phyloP scores from a whole-genome alignment of 2,797 vertebrate species.

The Setipinna tenuifilis region DNA sequence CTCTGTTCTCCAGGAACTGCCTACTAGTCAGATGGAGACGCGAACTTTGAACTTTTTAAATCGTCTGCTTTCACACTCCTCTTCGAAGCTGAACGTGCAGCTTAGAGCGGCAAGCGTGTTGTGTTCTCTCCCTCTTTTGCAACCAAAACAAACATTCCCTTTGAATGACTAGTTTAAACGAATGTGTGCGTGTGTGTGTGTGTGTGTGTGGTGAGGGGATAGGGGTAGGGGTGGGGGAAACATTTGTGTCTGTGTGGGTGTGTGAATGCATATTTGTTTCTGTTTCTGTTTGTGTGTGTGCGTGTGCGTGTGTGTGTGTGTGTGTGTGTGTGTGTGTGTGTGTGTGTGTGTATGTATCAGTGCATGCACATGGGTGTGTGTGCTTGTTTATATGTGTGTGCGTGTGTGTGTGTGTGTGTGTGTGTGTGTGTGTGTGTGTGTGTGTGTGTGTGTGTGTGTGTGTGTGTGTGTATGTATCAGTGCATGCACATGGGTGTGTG shows the following conservation, averaged over 20 bases:
- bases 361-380: neutral
- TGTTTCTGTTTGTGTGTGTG: conserved; percentile 42
- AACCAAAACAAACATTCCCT: conserved; percentile 97
- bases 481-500: neutral
- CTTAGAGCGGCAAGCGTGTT: neutral
- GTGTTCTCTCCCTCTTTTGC: conserved; percentile 70
- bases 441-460: conserved; percentile 30
- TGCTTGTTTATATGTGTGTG: neutral
- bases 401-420: conserved; percentile 41
- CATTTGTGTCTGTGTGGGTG: conserved; percentile 57
- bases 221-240: too few species aligned
- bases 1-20: conserved; percentile 12
- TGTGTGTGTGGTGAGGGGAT: neutral
- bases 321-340: conserved; percentile 56
- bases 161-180: conserved; percentile 92
- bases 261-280: conserved; percentile 57
- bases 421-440: conserved; percentile 53
- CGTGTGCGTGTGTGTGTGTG: conserved; percentile 59
- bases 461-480: conserved; percentile 4
- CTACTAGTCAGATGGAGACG: neutral
- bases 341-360: neutral
- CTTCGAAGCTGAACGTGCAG: conserved; percentile 11
- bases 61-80: conserved; percentile 21
- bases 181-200: conserved; percentile 61
- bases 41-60: conserved; percentile 30